phyloP scores from a whole-genome alignment of 2,113 vertebrate species.

The Corvus hawaiiensis region DNA sequence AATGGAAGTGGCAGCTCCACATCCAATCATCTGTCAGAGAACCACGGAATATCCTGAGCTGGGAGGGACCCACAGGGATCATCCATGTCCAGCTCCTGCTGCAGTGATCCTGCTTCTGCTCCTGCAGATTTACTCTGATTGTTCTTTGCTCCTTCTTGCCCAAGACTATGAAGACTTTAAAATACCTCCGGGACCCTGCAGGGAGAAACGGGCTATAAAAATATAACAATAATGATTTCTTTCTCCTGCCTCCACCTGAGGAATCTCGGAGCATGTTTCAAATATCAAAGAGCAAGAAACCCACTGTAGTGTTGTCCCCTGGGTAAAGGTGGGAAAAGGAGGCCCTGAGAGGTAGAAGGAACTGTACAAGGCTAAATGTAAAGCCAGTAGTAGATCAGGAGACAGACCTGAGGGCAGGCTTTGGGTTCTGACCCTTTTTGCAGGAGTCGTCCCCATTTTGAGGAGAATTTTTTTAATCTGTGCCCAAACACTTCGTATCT shows the following conservation, averaged over 20 bases:
- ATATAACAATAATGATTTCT: background rate
- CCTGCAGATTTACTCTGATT: background rate
- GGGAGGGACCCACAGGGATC: background rate
- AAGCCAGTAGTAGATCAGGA: background rate
- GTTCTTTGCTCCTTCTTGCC: background rate
- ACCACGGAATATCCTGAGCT: background rate
- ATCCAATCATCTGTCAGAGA: background rate
- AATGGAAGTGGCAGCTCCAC: background rate
- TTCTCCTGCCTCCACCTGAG: background rate
- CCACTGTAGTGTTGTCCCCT: background rate
- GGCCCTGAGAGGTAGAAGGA: background rate
- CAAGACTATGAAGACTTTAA: background rate
- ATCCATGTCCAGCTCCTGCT: background rate
- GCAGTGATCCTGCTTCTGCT: background rate
- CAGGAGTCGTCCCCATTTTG: background rate
- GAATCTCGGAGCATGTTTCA: background rate
- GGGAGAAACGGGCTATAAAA: background rate
- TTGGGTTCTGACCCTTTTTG: background rate
- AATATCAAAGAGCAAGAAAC: background rate
- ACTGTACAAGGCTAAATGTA: background rate
- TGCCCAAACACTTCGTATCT: background rate
- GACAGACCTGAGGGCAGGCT: background rate
- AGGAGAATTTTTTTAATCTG: background rate
- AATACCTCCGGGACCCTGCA: background rate
- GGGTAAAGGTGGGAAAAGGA: background rate